Evolutionary conservation across 2,113 vertebrate genomes (phyloP).

Genomic region (Smithornis capensis): DNA sequence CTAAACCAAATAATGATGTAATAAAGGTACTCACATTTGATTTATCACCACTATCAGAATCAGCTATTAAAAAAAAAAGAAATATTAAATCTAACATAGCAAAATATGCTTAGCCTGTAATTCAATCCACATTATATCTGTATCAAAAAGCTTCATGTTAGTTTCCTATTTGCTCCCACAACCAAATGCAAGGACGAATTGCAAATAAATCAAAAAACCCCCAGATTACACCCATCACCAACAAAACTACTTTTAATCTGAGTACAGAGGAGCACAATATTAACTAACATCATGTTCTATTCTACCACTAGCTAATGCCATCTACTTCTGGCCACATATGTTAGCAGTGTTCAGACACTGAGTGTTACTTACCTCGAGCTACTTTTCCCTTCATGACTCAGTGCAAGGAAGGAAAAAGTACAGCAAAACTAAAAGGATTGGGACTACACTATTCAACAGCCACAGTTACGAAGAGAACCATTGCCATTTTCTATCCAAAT

Average conservation of each 20-base stretch:
- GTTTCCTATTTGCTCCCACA: slow-evolving; percentile 20
- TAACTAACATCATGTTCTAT: slow-evolving; percentile 48
- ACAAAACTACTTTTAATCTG: slow-evolving; percentile 10
- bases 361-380: neutral
- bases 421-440: slow-evolving; percentile 1
- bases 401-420: slow-evolving; percentile 37
- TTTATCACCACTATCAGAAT: slow-evolving; percentile 68
- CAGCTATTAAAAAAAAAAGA: slow-evolving; percentile 54
- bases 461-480: slow-evolving; percentile 74
- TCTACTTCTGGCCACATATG: slow-evolving; percentile 27
- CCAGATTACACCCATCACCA: slow-evolving; percentile 61
- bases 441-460: slow-evolving; percentile 44
- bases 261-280: neutral
- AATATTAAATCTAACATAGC: neutral
- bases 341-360: neutral
- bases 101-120: neutral
- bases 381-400: neutral
- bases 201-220: slow-evolving; percentile 39
- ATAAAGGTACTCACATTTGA: slow-evolving; percentile 66
- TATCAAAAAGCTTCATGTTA: neutral
- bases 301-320: slow-evolving; percentile 52
- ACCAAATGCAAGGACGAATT: slow-evolving; percentile 22
- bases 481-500: slow-evolving; percentile 3
- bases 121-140: neutral
- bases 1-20: neutral